Base-by-base conservation (phyloP, 1,140 invertebrate genomes). In the Drosophila pseudoobscura region DNA sequence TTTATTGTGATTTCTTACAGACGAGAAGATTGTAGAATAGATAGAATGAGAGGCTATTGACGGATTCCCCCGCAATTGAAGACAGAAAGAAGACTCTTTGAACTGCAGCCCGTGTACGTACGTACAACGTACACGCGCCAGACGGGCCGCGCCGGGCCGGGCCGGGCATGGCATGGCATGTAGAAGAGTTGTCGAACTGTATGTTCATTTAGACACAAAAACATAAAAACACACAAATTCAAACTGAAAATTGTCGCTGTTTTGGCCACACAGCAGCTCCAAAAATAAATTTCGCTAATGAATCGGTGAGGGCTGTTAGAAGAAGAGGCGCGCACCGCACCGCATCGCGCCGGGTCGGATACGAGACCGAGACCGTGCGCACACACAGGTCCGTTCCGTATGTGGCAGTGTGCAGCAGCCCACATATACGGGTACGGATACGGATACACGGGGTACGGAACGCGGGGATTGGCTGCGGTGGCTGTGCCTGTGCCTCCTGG, bases 211-310 rank as follows among this genome's bases (percentile, higher is more conserved):
- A 58, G 65, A 45, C 44, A 39, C 65, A 62, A 62, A 59, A 85
- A 85, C 80, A 84, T 77, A 77, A 72, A 83, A 82, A 72, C 60
- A 85, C 3, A 39, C 11, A 39, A 77, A 77, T 85, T 77, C 80
- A 45, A 77, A 80, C 74, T 87, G 68, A 85, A 85, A 85, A 75
- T 69, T 83, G 82, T 82, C 78, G 77, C 82, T 78, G 82, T 85
- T 74, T 75, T 75, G 59, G 77, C 82, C 82, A 39, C 82, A 39
- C 35, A 39, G 84, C 68, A 85, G 74, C 69, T 87, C 82, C 82
- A 85, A 85, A 85, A 85, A 85, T 85, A 85, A 80, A 85, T 85
- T 82, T 87, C 70, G 62, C 69, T 77, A 63, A 70, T 70, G 70
- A 65, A 62, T 65, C 68, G 69, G 56, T 39, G 82, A 76, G 61